Base-by-base conservation (phyloP, 2,888 invertebrate species). In the Pecten maximus region DNA sequence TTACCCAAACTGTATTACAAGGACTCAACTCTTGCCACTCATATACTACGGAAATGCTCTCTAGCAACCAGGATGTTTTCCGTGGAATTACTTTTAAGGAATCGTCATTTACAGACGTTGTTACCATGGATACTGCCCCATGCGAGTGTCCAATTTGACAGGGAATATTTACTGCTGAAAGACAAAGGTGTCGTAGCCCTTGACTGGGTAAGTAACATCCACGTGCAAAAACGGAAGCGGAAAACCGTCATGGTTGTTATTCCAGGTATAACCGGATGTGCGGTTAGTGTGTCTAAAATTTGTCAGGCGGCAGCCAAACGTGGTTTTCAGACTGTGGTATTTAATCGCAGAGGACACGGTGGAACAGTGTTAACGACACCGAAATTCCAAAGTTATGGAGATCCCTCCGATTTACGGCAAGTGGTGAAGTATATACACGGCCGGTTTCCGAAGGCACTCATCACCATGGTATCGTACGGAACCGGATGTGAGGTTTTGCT, bases 181-280 rank as follows among this genome's bases (percentile, higher is more conserved):
- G 96, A 96, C 91, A 92, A 92, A 48, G 96, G 96, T 19, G 92
- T 96, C 6, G 94, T 96, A 35, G 95, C 96, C 2, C 91, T 96
- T 74, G 96, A 96, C 92, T 96, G 96, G 96, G 94, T 94, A 10
- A 92, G 92, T 40, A 91, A 94, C 54, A 91, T 94, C 2, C 91
- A 93, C 15, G 90, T 93, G n/a, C 94, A 93, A 35, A 93, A 93
- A 90, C 89, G 93, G 48, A 94, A 93, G 89, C 92, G 90, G 16
- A 92, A 93, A 89, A 94, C 94, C 10, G 90, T 96, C 8, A 87
- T 96, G 40, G 86, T 96, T 16, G 90, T 96, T 0, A 89, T 96
- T 40, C 96, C 96, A 0, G 95, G 95, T 39, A 89, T 95, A 15
- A 94, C 94, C 10, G 94, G 94, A n/a, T 92, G 93, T 92, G 95